A percentile compares a stretch with the other conserved stretches of the same genome.
Conservation (phyloP, 2,797 vertebrate genomes). For the Cryptoprocta ferox region DNA sequence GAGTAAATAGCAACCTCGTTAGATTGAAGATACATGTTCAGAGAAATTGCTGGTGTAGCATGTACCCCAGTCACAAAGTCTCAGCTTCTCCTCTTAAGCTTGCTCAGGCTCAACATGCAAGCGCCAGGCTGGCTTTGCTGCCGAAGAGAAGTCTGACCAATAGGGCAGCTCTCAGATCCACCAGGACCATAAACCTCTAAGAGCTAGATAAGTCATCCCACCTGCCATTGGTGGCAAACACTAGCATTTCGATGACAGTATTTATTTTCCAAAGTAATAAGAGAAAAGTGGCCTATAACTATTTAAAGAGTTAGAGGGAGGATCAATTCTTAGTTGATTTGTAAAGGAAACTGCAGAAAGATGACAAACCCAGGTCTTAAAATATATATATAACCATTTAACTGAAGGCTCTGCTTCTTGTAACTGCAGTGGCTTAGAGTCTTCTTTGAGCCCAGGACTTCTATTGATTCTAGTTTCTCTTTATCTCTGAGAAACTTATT, state of each 20-base stretch:
- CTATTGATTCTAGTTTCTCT: neutral
- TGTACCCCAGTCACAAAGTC: constrained; percentile 74
- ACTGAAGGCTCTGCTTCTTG: neutral
- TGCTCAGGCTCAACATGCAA: constrained; percentile 38
- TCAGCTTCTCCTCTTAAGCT: constrained; percentile 1
- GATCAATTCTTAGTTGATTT: neutral
- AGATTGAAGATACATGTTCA: constrained; percentile 71
- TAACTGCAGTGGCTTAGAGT: neutral
- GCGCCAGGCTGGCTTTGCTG: constrained; percentile 45
- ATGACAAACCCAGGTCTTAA: neutral
- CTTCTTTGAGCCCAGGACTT: neutral
- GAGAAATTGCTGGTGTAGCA: constrained; percentile 82
- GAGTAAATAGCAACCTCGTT: constrained; percentile 62
- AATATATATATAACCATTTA: neutral
- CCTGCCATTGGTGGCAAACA: constrained; percentile 16
- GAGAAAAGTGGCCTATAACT: constrained; percentile 45
- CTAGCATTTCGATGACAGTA: neutral
- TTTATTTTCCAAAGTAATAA: constrained; percentile 7
- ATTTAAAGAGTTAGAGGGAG: neutral
- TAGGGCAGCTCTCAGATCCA: constrained; percentile 1
- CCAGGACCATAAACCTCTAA: neutral
- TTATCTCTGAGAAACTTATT: neutral
- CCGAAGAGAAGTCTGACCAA: constrained; percentile 30
- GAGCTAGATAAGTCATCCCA: neutral
- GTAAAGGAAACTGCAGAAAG: neutral